phyloP scores from a whole-genome alignment of 23 tunicate genomes.

The Halocynthia aurantium region DNA sequence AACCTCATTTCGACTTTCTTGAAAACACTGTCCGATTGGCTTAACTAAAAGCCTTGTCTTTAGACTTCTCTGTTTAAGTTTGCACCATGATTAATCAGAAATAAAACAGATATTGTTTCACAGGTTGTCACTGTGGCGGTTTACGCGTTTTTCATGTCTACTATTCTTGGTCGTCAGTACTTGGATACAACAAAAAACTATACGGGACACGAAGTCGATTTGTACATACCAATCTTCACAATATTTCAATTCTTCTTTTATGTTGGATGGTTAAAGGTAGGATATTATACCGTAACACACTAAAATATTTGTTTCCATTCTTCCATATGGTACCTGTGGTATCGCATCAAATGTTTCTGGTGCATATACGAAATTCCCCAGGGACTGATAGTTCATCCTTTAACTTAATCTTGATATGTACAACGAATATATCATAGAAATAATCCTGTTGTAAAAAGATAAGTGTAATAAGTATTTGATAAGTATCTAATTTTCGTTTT shows the following conservation, averaged over 20 bases:
- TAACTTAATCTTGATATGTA: too few species aligned
- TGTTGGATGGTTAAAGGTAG: conserved; percentile 90
- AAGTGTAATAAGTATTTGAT: too few species aligned
- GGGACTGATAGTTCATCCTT: too few species aligned
- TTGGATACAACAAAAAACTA: conserved; percentile 33
- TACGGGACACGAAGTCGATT: conserved; percentile 63
- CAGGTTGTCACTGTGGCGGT: conserved; percentile 96
- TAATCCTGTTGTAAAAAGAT: too few species aligned
- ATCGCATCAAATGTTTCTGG: too few species aligned
- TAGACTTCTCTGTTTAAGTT: background rate
- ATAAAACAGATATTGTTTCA: background rate
- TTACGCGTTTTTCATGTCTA: conserved; percentile 68
- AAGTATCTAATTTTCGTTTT: background rate
- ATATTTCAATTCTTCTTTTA: conserved; percentile 88
- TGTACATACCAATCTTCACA: conserved; percentile 76
- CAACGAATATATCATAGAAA: too few species aligned
- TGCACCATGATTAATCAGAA: too few species aligned
- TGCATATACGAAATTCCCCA: too few species aligned
- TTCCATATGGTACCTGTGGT: too few species aligned
- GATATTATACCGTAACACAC: background rate
- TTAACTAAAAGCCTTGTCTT: background rate
- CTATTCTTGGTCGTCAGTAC: conserved; percentile 82
- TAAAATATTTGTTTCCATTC: too few species aligned
- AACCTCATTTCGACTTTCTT: background rate
- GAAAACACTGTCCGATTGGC: background rate